These are phyloP conservation scores for Archocentrus centrarchus DNA, from an alignment of 2,113 vertebrate genomes.

Conservation along the genomic window DNA sequence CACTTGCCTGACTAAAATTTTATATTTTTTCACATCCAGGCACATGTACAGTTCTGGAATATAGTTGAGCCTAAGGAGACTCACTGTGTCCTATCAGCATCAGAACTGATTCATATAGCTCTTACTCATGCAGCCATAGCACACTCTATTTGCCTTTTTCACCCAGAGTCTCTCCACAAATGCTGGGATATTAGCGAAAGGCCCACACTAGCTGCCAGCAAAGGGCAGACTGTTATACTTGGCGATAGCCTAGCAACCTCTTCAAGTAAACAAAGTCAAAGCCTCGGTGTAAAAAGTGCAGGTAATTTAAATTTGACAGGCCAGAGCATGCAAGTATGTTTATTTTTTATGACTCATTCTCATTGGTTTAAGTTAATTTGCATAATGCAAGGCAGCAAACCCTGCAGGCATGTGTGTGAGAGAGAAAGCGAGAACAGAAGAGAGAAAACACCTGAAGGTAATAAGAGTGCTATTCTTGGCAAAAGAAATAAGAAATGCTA, in stretches of 20 bases:
- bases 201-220: slow-evolving; percentile 32
- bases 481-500: no score
- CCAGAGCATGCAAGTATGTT: neutral
- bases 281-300: neutral
- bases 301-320: slow-evolving; percentile 25
- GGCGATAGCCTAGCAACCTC: slow-evolving; percentile 23
- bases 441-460: neutral
- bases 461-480: neutral
- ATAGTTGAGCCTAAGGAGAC: slow-evolving; percentile 35
- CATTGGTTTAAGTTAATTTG: slow-evolving; percentile 39
- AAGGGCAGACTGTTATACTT: slow-evolving; percentile 27
- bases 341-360: slow-evolving; percentile 26
- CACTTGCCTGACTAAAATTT: slow-evolving; percentile 20
- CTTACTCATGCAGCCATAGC: slow-evolving; percentile 12
- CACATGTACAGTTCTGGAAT: slow-evolving; percentile 39
- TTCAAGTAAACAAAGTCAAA: slow-evolving; percentile 53
- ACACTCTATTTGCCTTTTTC: slow-evolving; percentile 30
- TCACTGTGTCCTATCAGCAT: slow-evolving; percentile 23
- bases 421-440: neutral
- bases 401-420: neutral
- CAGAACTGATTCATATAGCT: slow-evolving; percentile 28
- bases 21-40: slow-evolving; percentile 26
- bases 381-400: slow-evolving; percentile 45
- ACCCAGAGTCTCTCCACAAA: slow-evolving; percentile 32
- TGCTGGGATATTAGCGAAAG: slow-evolving; percentile 41